Base-by-base conservation (phyloP, 1,140 invertebrate species). In the Leucophenga varia region DNA sequence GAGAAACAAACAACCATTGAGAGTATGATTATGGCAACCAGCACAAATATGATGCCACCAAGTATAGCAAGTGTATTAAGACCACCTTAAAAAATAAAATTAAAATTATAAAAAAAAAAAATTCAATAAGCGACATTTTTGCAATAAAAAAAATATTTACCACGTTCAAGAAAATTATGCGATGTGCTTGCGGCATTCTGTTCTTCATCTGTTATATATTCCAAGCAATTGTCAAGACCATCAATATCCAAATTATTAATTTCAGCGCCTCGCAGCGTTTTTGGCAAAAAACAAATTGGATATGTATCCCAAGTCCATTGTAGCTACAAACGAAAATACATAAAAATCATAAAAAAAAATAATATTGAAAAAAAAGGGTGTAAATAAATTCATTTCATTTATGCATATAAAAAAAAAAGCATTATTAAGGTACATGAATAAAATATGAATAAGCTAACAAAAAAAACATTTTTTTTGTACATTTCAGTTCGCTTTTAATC, bases 1-100 rank as follows among this genome's bases (percentile, higher is more conserved):
- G 82, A 82, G 59, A 81, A 82, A 34, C 77, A 77, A 36, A 81
- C 68, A 6, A 76, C 77, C 14, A 75, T 76, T 3, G 79, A 60
- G 14, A 82, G 61, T 36, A 74, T 69, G 41, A 74, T 72, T 28
- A 68, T 61, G 20, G 69, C 54, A 58, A 75, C 58, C 54, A 75
- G 55, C 43, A 75, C 69, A 57, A 75, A 74, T 31, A 74, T 69
- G 41, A 75, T 71, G 57, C 72, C 72, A 43, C 72, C 65, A 57
- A 75, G 47, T 50, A 75, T 69, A 39, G 72, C 72, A 46, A 75
- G 50, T 35, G 68, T 74, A 64, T 75, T 75, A 57, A 75, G 64
- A 46, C 72, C 69, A 38, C 72, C 72, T 74, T 44, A 14, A 46
- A 37, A 1, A 36, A 21, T n/a, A 19, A 34, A 19, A 3, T 14